Percentiles rank a stretch among this genome's conserved stretches.
Evolutionary conservation across 2,797 vertebrate species (phyloP).

Genomic region (Sitta carolinensis): DNA sequence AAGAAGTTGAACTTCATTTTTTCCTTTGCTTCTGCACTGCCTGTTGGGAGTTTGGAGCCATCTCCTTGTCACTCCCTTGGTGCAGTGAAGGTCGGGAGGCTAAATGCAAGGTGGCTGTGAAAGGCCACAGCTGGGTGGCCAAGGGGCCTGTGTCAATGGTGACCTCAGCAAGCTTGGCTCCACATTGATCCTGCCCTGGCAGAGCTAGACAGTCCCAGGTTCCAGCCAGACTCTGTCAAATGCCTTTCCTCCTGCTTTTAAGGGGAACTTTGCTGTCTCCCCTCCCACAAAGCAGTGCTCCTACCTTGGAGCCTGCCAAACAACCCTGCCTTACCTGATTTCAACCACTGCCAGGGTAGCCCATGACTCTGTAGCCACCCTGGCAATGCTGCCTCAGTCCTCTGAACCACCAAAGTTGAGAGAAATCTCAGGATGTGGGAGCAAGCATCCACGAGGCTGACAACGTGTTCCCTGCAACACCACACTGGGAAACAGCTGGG

Average conservation of each 20-base stretch:
- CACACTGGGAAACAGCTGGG: accelerated
- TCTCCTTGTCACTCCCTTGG: neutral
- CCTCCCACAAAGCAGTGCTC: accelerated
- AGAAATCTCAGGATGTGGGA: neutral
- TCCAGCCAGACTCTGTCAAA: neutral
- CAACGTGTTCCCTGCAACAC: accelerated
- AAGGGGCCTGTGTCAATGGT: accelerated
- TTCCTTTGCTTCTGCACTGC: neutral
- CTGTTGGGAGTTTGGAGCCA: neutral
- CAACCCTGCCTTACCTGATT: neutral
- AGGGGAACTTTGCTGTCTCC: neutral
- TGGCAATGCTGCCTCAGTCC: neutral
- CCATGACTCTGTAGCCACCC: neutral
- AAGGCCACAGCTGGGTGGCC: neutral
- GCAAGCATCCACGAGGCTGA: accelerated
- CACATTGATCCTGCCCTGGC: accelerated
- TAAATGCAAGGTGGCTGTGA: neutral
- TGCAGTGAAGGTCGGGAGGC: neutral
- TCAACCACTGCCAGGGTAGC: neutral
- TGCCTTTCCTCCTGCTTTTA: neutral
- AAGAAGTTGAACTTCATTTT: neutral
- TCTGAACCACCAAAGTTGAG: neutral
- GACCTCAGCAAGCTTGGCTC: accelerated
- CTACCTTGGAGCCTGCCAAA: neutral
- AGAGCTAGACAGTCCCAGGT: neutral